Base-by-base conservation (phyloP, 2,113 vertebrate species). In the Megatriorchis doriae region DNA sequence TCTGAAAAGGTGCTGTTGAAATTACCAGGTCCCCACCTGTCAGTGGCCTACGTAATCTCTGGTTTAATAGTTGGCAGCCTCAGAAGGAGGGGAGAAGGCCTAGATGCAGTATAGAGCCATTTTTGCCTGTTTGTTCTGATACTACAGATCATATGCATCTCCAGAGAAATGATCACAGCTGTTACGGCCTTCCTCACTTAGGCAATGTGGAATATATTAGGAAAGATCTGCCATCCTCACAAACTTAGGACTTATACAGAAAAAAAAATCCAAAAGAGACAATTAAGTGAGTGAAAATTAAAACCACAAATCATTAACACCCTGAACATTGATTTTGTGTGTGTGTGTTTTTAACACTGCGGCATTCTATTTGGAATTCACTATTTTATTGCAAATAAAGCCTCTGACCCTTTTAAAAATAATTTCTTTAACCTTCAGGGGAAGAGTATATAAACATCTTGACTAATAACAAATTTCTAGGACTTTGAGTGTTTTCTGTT, bases 381-480 rank as follows among this genome's bases (percentile, higher is more conserved):
- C 34, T 63, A 7, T 70, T 95, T 78, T 73, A 68, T 80, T 87
- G 79, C 66, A 94, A 79, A 58, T 67, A 86, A 87, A 93, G 26
- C 45, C 73, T 87, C 47, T 89, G 84, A 85, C 59, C 67, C 63
- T 90, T 84, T 88, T 65, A 61, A 94, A 92, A 85, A 68, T 62
- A 45, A 81, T 81, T 95, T 96, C 61, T 96, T 93, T 93, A 73
- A 85, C 91, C 78, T 92, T 88, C 42, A 48, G 48, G 32, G 18
- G 59, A 96, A 62, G 48, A 77, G 20, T 34, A 43, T 62, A 93
- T 95, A 93, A 94, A 71, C 56, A 93, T 81, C 75, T 79, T 90
- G 79, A 93, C 84, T 93, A 78, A 67, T 40, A 93, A 81, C 40
- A 56, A 90, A 86, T 90, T 91, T 94, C 63, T 94, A 92, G 63